phyloP scores from a whole-genome alignment of 2,797 vertebrate species.

The Urocyon cinereoargenteus region DNA sequence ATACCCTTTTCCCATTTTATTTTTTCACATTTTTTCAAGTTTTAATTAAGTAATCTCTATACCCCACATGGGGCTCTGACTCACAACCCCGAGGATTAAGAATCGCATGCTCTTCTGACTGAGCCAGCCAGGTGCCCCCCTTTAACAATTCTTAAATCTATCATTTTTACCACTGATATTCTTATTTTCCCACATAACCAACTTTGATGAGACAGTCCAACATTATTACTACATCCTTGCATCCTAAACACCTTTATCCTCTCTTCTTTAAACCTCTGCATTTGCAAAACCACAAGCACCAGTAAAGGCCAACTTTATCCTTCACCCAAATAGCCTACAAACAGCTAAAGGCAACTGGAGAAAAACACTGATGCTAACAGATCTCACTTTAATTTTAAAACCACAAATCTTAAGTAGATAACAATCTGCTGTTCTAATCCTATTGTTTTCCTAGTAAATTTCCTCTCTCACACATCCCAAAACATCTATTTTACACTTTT shows the following conservation, averaged over 20 bases:
- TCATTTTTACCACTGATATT: neutral
- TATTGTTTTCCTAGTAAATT: neutral
- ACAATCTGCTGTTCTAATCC: neutral
- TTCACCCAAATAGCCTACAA: neutral
- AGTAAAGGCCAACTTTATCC: conserved; percentile 18
- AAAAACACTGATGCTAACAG: neutral
- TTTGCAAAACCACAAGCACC: conserved; percentile 3
- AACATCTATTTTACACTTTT: neutral
- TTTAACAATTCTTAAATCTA: neutral
- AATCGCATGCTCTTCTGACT: neutral
- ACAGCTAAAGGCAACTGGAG: neutral
- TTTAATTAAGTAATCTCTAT: neutral
- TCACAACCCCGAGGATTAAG: neutral
- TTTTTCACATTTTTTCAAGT: neutral
- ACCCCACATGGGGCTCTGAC: neutral
- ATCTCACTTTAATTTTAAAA: conserved; percentile 48
- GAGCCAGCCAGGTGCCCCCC: neutral
- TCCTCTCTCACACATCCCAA: neutral
- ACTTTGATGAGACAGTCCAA: neutral
- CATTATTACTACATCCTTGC: neutral
- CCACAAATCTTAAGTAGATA: neutral
- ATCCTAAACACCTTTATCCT: neutral
- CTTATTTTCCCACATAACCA: conserved; percentile 5
- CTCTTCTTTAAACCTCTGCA: neutral
- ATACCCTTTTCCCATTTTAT: neutral